Evolutionary conservation across 2,113 vertebrate genomes (phyloP).

Genomic region (Tricholaema leucomelas): DNA sequence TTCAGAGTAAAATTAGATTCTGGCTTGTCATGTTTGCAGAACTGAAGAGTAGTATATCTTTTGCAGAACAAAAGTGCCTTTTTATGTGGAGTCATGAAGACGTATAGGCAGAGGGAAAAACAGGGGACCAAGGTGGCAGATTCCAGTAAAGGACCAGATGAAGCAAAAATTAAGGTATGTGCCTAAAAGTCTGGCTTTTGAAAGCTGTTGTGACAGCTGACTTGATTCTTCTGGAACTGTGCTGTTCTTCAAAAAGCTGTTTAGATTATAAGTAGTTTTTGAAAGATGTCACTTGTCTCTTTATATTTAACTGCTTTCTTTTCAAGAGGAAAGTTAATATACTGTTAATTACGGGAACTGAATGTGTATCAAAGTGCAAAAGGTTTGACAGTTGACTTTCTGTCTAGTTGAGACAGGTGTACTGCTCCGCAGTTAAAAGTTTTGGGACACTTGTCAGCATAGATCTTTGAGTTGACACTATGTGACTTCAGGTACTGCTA

Average conservation of each 20-base stretch:
- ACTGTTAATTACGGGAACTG: background rate
- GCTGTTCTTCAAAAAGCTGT: background rate
- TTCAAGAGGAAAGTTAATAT: background rate
- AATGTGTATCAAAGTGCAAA: background rate
- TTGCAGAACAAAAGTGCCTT: constrained; percentile 99
- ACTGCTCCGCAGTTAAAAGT: background rate
- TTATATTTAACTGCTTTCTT: background rate
- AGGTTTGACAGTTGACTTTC: background rate
- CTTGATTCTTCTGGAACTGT: background rate
- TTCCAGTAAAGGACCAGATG: constrained; percentile 96
- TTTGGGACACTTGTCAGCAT: background rate
- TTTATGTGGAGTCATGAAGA: constrained; percentile 99
- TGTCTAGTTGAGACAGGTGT: background rate
- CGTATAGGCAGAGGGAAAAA: constrained; percentile 97
- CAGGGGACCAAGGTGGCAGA: constrained; percentile 96
- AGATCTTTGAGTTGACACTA: background rate
- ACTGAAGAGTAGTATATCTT: background rate
- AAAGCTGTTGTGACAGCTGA: background rate
- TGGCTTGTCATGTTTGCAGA: background rate
- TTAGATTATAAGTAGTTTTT: background rate
- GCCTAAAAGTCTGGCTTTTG: background rate
- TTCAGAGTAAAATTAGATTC: background rate
- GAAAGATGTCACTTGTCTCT: background rate
- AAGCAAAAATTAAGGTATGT: constrained; percentile 94
- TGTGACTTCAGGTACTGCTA: background rate